phyloP scores from a whole-genome alignment of 2,888 invertebrate species.

The Trichopoda pennipes region DNA sequence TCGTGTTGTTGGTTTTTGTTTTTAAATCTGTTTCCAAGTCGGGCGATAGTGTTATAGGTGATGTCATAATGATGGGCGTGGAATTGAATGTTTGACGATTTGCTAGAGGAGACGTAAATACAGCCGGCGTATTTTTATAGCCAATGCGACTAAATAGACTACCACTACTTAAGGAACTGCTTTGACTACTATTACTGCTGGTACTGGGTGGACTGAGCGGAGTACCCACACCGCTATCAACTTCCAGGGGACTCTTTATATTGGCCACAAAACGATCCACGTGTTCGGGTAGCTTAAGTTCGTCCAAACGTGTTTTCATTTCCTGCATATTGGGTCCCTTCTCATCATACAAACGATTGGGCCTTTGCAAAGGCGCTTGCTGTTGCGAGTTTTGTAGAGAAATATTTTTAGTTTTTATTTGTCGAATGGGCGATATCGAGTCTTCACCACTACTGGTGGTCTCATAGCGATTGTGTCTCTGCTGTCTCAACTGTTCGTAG shows the following conservation, averaged over 20 bases:
- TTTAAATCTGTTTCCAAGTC: slow-evolving; percentile 41
- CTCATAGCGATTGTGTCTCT: slow-evolving; percentile 79
- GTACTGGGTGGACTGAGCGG: slow-evolving; percentile 83
- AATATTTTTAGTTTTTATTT: slow-evolving; percentile 16
- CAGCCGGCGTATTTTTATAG: slow-evolving; percentile 76
- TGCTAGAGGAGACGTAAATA: slow-evolving; percentile 74
- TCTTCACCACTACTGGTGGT: slow-evolving; percentile 80
- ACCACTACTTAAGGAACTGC: slow-evolving; percentile 71
- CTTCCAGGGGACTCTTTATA: slow-evolving; percentile 79
- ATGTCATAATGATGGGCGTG: slow-evolving; percentile 41
- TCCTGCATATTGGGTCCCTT: slow-evolving; percentile 71
- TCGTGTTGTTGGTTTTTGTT: background rate
- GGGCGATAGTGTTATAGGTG: slow-evolving; percentile 47
- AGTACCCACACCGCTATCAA: slow-evolving; percentile 86
- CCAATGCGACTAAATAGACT: slow-evolving; percentile 78
- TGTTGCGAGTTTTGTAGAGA: slow-evolving; percentile 7
- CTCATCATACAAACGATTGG: slow-evolving; percentile 76
- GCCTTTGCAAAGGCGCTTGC: slow-evolving; percentile 78
- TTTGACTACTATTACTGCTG: slow-evolving; percentile 73
- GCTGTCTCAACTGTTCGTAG: slow-evolving; percentile 87
- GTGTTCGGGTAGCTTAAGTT: slow-evolving; percentile 78
- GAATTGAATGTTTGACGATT: slow-evolving; percentile 70
- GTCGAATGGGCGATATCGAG: slow-evolving; percentile 72
- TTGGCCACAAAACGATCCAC: slow-evolving; percentile 78
- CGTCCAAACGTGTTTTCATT: slow-evolving; percentile 75